Evolutionary conservation across 2,888 invertebrate species (phyloP).

Genomic region (Drosophila subsilvestris): DNA sequence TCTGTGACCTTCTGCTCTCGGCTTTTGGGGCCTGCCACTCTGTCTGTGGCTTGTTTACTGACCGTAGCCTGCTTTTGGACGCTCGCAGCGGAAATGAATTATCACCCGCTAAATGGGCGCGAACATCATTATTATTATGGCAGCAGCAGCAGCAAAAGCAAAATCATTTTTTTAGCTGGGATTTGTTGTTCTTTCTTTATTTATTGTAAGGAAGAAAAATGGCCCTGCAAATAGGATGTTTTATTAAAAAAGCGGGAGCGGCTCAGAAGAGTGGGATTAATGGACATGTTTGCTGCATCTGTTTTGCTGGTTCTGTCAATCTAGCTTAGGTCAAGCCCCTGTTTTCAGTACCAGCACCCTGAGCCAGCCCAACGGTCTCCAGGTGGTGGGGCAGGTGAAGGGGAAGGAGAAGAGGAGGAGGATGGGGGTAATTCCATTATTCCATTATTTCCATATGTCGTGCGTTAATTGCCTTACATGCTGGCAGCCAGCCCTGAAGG

Average conservation of each 20-base stretch:
- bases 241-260: conserved; percentile 24
- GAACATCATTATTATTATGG: conserved; percentile 56
- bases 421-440: conserved; percentile 22
- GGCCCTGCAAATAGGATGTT: conserved; percentile 28
- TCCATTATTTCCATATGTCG: conserved; percentile 43
- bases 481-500: not conserved
- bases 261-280: conserved; percentile 2
- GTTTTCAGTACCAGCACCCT: not conserved
- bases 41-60: conserved; percentile 40
- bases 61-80: conserved; percentile 24
- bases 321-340: conserved; percentile 11
- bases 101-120: conserved; percentile 67
- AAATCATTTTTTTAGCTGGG: conserved; percentile 4
- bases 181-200: conserved; percentile 4
- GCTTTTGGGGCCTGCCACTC: conserved; percentile 13
- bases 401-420: too few species aligned
- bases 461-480: conserved; percentile 41
- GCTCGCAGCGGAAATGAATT: conserved; percentile 64
- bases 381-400: conserved; percentile 2
- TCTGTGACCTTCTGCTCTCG: conserved; percentile 25
- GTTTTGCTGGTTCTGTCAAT: conserved; percentile 11
- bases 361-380: not conserved
- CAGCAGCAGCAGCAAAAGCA: conserved; percentile 1
- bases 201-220: conserved; percentile 66
- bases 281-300: not conserved